Conservation (phyloP, 2,888 invertebrate genomes). For the Holacanthella duospinosa region DNA sequence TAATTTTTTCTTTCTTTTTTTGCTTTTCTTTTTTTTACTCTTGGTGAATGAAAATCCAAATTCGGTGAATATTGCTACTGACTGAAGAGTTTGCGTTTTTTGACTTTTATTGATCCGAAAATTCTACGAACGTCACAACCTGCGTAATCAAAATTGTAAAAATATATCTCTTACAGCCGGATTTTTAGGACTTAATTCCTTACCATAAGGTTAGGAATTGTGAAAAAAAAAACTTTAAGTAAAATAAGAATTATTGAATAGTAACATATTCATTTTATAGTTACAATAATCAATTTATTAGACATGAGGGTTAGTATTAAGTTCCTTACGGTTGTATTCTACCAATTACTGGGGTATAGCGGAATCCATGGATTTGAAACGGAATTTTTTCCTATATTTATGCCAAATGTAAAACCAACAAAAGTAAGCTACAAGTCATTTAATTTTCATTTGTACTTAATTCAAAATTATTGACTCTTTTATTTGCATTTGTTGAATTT, state of each 20-base stretch:
- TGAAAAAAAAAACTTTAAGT: no score
- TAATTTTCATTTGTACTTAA: not conserved
- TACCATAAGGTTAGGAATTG: not conserved
- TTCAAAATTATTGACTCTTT: not conserved
- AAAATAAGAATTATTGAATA: no score
- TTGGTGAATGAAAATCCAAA: not conserved
- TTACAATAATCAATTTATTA: not conserved
- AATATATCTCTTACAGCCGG: no score
- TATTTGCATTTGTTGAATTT: not conserved
- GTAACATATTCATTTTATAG: not conserved
- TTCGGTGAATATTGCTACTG: not conserved
- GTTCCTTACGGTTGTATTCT: not conserved
- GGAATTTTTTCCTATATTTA: conserved; percentile 47
- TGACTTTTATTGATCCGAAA: not conserved
- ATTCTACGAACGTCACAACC: no score
- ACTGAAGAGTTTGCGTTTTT: not conserved
- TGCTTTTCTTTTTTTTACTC: not conserved
- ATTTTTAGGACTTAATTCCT: no score
- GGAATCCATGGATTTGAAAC: conserved; percentile 17
- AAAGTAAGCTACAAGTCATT: conserved; percentile 50
- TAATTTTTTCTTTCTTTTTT: no score
- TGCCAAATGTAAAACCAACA: conserved; percentile 72
- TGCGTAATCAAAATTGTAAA: no score
- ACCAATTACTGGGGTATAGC: not conserved
- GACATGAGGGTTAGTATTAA: not conserved